A percentile compares a stretch with the other conserved stretches of the same genome.
Evolutionary conservation across 2,113 vertebrate genomes (phyloP).

Genomic region (Pantherophis guttatus): DNA sequence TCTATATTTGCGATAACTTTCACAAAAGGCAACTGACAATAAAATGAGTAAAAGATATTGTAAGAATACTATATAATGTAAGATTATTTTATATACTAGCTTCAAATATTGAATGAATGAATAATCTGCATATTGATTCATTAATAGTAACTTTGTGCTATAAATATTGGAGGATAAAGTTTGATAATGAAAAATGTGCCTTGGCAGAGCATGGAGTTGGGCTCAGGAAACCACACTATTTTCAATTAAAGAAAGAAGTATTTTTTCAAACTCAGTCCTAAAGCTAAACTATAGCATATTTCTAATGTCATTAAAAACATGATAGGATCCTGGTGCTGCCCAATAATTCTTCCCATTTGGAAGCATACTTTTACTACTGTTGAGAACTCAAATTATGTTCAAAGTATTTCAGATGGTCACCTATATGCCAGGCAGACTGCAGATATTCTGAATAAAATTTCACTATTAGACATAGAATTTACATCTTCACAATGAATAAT

Average conservation of each 20-base stretch:
- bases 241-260: neutral
- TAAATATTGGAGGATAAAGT: neutral
- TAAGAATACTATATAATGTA: neutral
- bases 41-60: neutral
- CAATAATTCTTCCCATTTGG: neutral
- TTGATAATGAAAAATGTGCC: neutral
- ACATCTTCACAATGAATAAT: neutral
- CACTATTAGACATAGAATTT: neutral
- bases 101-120: neutral
- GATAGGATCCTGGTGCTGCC: neutral
- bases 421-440: neutral
- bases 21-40: neutral
- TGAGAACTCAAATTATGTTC: neutral
- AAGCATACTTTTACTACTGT: neutral
- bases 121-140: neutral
- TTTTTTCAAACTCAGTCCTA: neutral
- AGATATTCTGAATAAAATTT: neutral
- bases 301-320: neutral
- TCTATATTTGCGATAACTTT: constrained; percentile 11
- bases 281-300: neutral
- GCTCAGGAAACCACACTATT: neutral
- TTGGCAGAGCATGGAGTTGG: neutral
- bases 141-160: neutral
- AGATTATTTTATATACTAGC: neutral
- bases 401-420: neutral